phyloP scores from a whole-genome alignment of 2,113 vertebrate species.

The Chloroceryle aenea region DNA sequence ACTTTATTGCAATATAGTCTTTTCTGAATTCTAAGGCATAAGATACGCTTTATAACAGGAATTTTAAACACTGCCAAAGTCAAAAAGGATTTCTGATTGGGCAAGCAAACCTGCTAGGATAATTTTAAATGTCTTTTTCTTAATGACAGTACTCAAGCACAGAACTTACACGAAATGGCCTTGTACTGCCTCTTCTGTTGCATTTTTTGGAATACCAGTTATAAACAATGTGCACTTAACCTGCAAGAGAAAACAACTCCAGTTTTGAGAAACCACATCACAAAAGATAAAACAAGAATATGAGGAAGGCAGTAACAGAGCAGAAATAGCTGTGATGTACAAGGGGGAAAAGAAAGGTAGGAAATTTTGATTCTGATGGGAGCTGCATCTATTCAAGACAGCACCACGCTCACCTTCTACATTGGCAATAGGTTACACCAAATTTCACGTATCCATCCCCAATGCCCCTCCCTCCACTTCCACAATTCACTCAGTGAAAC shows the following conservation, averaged over 20 bases:
- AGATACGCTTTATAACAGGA: neutral
- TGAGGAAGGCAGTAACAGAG: neutral
- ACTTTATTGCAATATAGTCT: neutral
- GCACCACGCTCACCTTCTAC: neutral
- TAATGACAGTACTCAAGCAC: neutral
- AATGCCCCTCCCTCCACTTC: neutral
- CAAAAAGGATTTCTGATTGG: neutral
- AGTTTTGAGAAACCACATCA: neutral
- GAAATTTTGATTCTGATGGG: neutral
- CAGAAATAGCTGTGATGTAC: neutral
- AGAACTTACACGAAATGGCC: constrained; percentile 85
- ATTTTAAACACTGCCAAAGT: neutral
- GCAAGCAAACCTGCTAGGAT: neutral
- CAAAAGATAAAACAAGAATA: neutral
- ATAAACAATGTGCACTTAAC: constrained; percentile 88
- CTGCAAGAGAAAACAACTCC: constrained; percentile 65
- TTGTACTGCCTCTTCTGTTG: constrained; percentile 77
- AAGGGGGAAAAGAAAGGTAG: neutral
- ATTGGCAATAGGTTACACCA: neutral
- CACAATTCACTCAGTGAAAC: neutral
- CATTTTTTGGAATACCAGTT: constrained; percentile 82
- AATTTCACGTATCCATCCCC: neutral
- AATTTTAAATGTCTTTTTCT: neutral
- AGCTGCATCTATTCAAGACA: neutral
- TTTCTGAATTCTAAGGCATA: neutral